These are phyloP conservation scores for Oplegnathus fasciatus DNA, from an alignment of 2,113 vertebrate genomes.

Conservation along the genomic window DNA sequence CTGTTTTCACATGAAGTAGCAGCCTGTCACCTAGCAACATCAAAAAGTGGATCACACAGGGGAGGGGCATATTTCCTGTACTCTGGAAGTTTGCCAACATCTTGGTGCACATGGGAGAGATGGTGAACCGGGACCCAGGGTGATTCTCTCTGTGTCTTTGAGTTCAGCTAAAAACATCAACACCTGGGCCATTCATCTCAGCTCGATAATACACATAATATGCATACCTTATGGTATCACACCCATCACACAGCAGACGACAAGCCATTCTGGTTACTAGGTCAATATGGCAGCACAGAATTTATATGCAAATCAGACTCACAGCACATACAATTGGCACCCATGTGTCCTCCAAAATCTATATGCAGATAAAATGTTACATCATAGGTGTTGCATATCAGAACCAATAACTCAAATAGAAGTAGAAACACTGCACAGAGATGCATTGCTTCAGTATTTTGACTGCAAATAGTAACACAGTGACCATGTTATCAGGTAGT, in stretches of 20 bases:
- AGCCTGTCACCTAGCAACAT: conserved; percentile 70
- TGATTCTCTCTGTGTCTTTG: background rate
- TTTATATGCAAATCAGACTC: background rate
- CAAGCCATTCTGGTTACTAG: conserved; percentile 12
- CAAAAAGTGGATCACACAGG: conserved; percentile 53
- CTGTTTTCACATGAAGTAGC: conserved; percentile 68
- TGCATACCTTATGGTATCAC: background rate
- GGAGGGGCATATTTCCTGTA: conserved; percentile 51
- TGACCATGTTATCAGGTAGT: conserved; percentile 42
- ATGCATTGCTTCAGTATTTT: conserved; percentile 58
- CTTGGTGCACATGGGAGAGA: conserved; percentile 42
- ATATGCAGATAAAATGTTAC: conserved; percentile 27
- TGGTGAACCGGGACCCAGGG: conserved; percentile 18
- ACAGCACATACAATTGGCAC: conserved; percentile 1
- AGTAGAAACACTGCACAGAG: background rate
- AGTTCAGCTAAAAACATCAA: background rate
- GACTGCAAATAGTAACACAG: conserved; percentile 56
- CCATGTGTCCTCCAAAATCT: conserved; percentile 31
- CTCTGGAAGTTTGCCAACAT: conserved; percentile 54
- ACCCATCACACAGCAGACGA: background rate
- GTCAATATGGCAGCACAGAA: conserved; percentile 28
- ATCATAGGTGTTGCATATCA: conserved; percentile 8
- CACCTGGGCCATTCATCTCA: conserved; percentile 11
- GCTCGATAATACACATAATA: background rate
- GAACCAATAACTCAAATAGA: conserved; percentile 2